Conservation (phyloP, 92 coral and sea anemone genomes). For the Nematostella vectensis region DNA sequence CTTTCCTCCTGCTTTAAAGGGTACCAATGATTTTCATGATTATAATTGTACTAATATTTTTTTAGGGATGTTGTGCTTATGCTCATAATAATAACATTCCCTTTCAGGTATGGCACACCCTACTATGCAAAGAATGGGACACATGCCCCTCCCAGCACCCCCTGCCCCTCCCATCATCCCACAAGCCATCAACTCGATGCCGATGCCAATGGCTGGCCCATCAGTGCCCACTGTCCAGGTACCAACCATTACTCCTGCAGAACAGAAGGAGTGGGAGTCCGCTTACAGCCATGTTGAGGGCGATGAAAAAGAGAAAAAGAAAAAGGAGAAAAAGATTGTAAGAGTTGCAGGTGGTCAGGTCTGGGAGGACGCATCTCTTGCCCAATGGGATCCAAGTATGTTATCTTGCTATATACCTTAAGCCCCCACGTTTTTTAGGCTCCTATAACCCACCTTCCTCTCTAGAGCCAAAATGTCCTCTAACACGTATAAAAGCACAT, state of each 20-base stretch:
- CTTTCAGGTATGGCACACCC: slow-evolving; percentile 2
- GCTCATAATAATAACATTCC: too few relatives aligned
- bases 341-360: slow-evolving; percentile 92
- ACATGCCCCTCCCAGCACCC: slow-evolving; percentile 22
- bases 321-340: slow-evolving; percentile 75
- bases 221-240: slow-evolving; percentile 28
- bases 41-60: too few relatives aligned
- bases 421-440: too few relatives aligned
- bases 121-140: slow-evolving; percentile 7
- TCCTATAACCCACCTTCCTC: background rate
- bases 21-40: too few relatives aligned
- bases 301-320: slow-evolving; percentile 59
- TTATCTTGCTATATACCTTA: too few relatives aligned
- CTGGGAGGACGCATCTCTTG: slow-evolving; percentile 85
- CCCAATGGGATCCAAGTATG: slow-evolving; percentile 92
- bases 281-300: slow-evolving; percentile 69
- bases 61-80: too few relatives aligned
- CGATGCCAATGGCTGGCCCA: slow-evolving; percentile 40
- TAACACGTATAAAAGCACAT: background rate
- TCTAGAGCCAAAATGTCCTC: background rate
- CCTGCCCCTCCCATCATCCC: slow-evolving; percentile 27
- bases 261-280: slow-evolving; percentile 95
- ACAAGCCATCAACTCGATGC: slow-evolving; percentile 27
- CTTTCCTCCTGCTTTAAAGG: too few relatives aligned
- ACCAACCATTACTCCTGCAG: slow-evolving; percentile 85